These are phyloP conservation scores for Phataginus tetradactyla DNA, from an alignment of 2,797 vertebrate genomes.

Conservation along the genomic window DNA sequence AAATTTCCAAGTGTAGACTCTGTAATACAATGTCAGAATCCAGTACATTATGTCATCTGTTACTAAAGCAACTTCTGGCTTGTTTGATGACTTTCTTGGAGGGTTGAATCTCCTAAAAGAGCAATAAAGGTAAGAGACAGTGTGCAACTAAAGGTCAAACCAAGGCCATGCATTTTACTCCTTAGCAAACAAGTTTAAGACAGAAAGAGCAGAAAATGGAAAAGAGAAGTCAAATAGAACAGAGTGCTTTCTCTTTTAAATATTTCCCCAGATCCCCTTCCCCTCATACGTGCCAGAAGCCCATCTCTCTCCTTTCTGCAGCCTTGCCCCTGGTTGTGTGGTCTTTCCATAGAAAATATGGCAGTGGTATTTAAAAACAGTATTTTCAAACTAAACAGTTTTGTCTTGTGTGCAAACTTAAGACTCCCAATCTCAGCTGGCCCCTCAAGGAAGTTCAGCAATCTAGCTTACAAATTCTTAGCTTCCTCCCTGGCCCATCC, in stretches of 20 bases:
- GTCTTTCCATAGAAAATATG: constrained; percentile 2
- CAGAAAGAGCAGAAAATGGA: not conserved
- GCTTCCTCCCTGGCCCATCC: not conserved
- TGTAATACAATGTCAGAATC: not conserved
- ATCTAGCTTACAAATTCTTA: not conserved
- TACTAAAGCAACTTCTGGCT: not conserved
- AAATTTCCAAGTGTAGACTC: not conserved
- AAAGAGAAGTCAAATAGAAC: not conserved
- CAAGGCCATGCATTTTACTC: not conserved
- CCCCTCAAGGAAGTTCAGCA: not conserved
- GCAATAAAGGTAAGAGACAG: not conserved
- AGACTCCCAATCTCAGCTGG: not conserved
- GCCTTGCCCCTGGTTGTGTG: not conserved
- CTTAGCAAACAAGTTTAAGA: constrained; percentile 31
- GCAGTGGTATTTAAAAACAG: constrained; percentile 10
- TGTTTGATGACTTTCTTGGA: constrained; percentile 30
- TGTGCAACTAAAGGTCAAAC: not conserved
- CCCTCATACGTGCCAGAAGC: not conserved
- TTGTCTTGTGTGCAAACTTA: not conserved
- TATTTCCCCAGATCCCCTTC: not conserved
- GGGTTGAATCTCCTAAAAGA: constrained; percentile 26
- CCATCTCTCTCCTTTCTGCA: constrained; percentile 42
- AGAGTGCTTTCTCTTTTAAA: not conserved
- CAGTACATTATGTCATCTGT: not conserved
- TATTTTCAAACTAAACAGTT: constrained; percentile 4